Conservation (phyloP, 2,113 vertebrate species). For the Lichenostomus cassidix region DNA sequence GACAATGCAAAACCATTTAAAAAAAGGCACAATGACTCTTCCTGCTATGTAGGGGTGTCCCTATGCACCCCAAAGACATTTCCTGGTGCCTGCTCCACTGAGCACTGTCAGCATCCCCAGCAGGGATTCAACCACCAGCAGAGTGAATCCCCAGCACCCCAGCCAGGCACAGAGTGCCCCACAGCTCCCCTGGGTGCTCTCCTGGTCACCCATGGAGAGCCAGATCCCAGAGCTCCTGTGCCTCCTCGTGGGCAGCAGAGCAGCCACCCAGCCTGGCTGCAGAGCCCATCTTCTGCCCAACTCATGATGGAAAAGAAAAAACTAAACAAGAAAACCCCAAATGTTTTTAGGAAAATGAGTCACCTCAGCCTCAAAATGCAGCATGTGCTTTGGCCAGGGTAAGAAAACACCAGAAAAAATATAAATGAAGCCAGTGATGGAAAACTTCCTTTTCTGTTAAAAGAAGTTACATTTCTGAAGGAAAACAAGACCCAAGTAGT, state of each 20-base stretch:
- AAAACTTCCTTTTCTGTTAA: background rate
- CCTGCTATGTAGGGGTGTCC: rapidly evolving
- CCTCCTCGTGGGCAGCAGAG: rapidly evolving
- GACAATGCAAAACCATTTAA: background rate
- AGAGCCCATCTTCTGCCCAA: background rate
- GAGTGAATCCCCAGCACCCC: background rate
- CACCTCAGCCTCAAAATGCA: slow-evolving; percentile 6
- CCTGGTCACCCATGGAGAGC: background rate
- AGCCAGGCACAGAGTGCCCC: background rate
- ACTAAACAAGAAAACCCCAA: background rate
- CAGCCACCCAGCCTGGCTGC: background rate
- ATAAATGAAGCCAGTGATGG: background rate
- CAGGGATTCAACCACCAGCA: rapidly evolving
- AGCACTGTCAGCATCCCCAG: background rate
- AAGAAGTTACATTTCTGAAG: background rate
- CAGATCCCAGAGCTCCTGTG: background rate
- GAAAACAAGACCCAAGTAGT: background rate
- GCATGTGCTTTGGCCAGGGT: background rate
- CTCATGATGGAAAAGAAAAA: background rate
- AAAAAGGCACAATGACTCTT: background rate
- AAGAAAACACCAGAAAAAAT: background rate
- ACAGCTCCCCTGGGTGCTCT: background rate
- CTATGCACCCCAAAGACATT: background rate
- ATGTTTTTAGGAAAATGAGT: slow-evolving; percentile 12
- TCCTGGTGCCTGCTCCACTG: background rate